phyloP scores from a whole-genome alignment of 1,140 invertebrate species.

The Penaeus indicus region DNA sequence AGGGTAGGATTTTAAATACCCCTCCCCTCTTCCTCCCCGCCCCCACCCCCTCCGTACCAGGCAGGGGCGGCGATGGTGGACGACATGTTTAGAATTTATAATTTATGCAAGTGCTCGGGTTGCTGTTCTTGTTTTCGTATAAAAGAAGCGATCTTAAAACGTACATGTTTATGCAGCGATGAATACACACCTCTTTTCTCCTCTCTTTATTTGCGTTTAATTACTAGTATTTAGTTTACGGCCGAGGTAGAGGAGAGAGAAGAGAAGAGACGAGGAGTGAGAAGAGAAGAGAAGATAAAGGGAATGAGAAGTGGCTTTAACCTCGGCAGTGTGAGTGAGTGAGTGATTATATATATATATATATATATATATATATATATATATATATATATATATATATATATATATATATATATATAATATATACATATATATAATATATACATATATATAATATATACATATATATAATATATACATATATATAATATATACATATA shows the following conservation, averaged over 20 bases:
- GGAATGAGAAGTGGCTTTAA: neutral
- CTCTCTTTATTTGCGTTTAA: conserved; percentile 22
- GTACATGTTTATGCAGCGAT: neutral
- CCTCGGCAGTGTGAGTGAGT: neutral
- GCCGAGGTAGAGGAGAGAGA: neutral
- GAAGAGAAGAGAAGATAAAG: neutral
- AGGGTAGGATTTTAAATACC: too few relatives aligned
- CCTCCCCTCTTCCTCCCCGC: neutral
- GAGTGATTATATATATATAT: conserved; percentile 3
- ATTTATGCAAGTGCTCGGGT: too few relatives aligned
- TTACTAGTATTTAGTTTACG: conserved; percentile 32
- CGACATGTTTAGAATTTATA: too few relatives aligned
- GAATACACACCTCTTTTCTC: conserved; percentile 1
- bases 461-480: conserved; percentile 19
- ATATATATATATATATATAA: neutral
- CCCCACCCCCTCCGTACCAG: neutral
- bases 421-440: too few relatives aligned
- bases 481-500: conserved; percentile 19
- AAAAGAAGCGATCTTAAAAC: neutral
- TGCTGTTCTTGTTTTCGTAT: neutral
- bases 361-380: conserved; percentile 28
- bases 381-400: conserved; percentile 11
- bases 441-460: conserved; percentile 23
- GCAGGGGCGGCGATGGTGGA: too few relatives aligned
- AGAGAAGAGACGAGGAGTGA: neutral